phyloP scores from a whole-genome alignment of 2,797 vertebrate genomes.

The Tragopan temminckii region DNA sequence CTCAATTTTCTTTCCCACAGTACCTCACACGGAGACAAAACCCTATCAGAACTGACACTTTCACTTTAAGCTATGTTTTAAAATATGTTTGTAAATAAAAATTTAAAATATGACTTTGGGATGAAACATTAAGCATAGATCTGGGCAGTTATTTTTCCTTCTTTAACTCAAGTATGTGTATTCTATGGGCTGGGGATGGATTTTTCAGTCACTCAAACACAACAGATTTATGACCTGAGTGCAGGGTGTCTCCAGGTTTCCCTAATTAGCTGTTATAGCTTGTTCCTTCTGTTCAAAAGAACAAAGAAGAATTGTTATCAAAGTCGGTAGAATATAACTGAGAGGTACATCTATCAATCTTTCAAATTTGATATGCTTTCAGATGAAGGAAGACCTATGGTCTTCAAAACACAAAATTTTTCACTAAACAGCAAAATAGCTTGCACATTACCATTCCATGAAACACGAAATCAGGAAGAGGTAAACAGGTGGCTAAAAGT shows the following conservation, averaged over 20 bases:
- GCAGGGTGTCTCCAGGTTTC: not conserved
- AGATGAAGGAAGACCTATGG: not conserved
- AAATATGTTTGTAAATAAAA: not conserved
- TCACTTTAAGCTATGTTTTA: not conserved
- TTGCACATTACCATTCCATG: not conserved
- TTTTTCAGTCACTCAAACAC: not conserved
- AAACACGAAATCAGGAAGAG: not conserved
- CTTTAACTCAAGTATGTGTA: rapidly evolving
- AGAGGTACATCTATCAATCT: not conserved
- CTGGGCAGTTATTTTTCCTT: not conserved
- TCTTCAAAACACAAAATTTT: not conserved
- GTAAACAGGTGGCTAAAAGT: not conserved
- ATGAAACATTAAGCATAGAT: not conserved
- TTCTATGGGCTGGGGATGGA: not conserved
- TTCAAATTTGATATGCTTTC: not conserved
- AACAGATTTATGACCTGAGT: not conserved
- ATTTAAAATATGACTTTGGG: not conserved
- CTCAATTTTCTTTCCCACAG: not conserved
- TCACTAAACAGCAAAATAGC: not conserved
- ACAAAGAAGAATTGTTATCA: not conserved
- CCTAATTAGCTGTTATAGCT: not conserved
- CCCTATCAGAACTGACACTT: rapidly evolving
- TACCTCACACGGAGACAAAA: not conserved
- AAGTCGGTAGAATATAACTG: not conserved
- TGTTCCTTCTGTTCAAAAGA: not conserved